Percentiles rank a stretch among this genome's conserved stretches.
phyloP scores from a whole-genome alignment of 2,888 invertebrate species.

The Acrocera orbiculus region DNA sequence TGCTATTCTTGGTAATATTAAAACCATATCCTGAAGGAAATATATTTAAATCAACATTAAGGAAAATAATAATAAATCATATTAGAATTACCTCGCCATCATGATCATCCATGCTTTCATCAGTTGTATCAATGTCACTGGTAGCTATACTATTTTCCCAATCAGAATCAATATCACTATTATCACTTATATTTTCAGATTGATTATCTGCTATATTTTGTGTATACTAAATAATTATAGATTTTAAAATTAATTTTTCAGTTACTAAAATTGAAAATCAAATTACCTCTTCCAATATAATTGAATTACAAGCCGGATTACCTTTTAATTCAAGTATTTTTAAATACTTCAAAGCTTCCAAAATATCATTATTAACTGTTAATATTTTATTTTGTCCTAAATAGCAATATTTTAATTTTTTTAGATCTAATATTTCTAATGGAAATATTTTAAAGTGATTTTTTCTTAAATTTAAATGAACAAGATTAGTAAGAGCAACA shows the following conservation, averaged over 20 bases:
- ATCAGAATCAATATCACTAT: conserved; percentile 31
- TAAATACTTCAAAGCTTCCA: conserved; percentile 24
- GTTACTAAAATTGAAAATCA: not conserved
- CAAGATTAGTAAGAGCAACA: conserved; percentile 35
- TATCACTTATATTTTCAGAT: conserved; percentile 1
- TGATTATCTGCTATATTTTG: conserved; percentile 4
- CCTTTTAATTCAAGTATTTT: conserved; percentile 37
- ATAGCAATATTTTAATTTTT: conserved; percentile 36
- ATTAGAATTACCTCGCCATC: conserved; percentile 34
- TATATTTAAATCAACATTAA: too few relatives aligned
- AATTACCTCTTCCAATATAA: conserved; percentile 21
- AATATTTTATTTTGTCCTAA: conserved; percentile 32
- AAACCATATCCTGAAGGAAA: too few relatives aligned
- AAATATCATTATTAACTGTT: conserved; percentile 14
- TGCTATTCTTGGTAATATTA: too few relatives aligned
- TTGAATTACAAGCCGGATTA: too few relatives aligned
- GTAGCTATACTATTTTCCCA: conserved; percentile 46
- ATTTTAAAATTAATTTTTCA: conserved; percentile 1
- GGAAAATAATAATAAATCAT: not conserved
- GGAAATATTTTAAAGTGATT: conserved; percentile 40
- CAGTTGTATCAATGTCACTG: conserved; percentile 41
- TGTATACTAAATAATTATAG: conserved; percentile 1
- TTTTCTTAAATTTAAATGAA: conserved; percentile 44
- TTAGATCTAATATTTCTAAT: conserved; percentile 24
- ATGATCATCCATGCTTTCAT: conserved; percentile 39